Base-by-base conservation (phyloP, 2,888 invertebrate species). In the Subacronicta megacephala region DNA sequence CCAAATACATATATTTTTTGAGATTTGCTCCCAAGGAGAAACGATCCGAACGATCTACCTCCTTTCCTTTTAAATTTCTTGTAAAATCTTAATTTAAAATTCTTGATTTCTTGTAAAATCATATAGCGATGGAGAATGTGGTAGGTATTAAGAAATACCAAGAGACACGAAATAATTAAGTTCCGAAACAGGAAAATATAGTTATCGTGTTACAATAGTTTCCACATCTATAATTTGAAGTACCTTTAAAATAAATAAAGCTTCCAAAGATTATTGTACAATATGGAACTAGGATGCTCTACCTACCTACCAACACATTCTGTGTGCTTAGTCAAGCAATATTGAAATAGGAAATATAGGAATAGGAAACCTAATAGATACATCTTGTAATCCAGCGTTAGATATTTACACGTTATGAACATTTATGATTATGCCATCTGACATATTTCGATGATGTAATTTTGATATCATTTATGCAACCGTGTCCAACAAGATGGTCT, bases 101-200 rank as follows among this genome's bases (percentile, higher is more conserved):
- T n/a, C n/a, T n/a, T 58, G 15, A 15, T 33, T 9, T 17, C 6
- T 13, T 33, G 36, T 43, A 23, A 46, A 16, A 56, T 40, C 46
- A 44, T 15, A 68, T n/a, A n/a, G n/a, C 13, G 29, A 61, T 13
- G 18, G 16, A 36, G 49, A 46, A 46, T 47, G 31, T 59, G 26
- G 68, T 18, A 23, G n/a, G n/a, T n/a, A n/a, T n/a, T 46, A 29
- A 33, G 18, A 17, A 60, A 56, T 69, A 53, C 63, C 23, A 18
- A 46, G 53, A 62, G 56, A 38, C 31, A n/a, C 44, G 35, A 68
- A 62, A 56, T 40, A 35, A 54, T 49, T 40, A 54, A 29, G 13
- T 41, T 56, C 53, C 4, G 35, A 17, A 62, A 73, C 50, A 54
- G 63, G 62, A 69, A 73, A 68, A 62, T 36, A 13, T 13, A 13